Base-by-base conservation (phyloP, 2,888 invertebrate genomes). In the Paralinhomoeus sp. region DNA sequence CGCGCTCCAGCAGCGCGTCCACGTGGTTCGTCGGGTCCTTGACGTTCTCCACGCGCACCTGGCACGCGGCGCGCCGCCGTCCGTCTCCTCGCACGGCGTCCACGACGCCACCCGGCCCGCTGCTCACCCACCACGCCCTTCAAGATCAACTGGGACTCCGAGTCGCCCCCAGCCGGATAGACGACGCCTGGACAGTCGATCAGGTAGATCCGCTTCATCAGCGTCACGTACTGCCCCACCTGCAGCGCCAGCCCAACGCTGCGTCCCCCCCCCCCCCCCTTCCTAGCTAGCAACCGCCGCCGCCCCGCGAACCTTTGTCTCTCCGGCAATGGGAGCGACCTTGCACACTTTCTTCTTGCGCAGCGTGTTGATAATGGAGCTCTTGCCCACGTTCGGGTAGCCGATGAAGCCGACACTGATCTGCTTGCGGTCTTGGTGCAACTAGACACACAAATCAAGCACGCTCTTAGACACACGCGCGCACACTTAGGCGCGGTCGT, bases 141-240 rank as follows among this genome's bases (percentile, higher is more conserved):
- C 2, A 99, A 69, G 34, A 97, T 87, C 49, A 82, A 78, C 54
- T 97, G 91, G 22, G 69, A 66, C 44, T 72, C 71, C 2, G 83
- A 80, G 68, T 93, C 91, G 17, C 84, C 83, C 13, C 82, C 22
- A 9, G 21, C 21, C 12, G 93, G 89, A 67, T 91, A 91, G 5
- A 97, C 97, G 44, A 99, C 80, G 33, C 97, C 97, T 2, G 97
- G 97, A 64, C 93, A 97, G 69, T 99, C 97, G 54, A 97, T 91
- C 17, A 97, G 70, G 64, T 81, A 97, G 60, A 99, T 93, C 54
- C 83, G 73, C 55, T 75, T 76, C 93, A 97, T 99, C 43, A 99
- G 67, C 1, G 93, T 91, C 37, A 99, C 87, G 62, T 97, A 99
- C 64, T 99, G 97, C 97, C 97, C 99, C 1, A 93, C 89, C 68